Evolutionary conservation across 2,797 vertebrate genomes (phyloP).

Genomic region (Prionace glauca): DNA sequence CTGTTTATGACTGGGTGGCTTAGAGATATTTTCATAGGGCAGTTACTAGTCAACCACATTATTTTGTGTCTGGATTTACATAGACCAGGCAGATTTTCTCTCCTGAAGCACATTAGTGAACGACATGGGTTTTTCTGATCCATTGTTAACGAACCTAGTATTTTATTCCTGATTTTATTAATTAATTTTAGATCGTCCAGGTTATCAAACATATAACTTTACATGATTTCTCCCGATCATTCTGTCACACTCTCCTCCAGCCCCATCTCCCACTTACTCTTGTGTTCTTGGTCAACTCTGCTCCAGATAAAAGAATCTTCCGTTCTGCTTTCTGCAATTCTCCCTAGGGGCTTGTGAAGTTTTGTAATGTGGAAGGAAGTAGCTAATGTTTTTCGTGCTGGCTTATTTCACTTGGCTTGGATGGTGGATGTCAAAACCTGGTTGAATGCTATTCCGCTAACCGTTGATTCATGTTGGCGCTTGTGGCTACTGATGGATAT

Average conservation of each 20-base stretch:
- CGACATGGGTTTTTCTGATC: not conserved
- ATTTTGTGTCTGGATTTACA: not conserved
- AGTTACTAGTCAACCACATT: not conserved
- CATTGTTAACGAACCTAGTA: not conserved
- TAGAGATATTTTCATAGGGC: not conserved
- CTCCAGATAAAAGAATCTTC: not conserved
- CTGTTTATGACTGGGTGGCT: not conserved
- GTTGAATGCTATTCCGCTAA: not conserved
- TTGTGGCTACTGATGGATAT: not conserved
- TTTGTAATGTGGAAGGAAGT: not conserved
- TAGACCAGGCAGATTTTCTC: not conserved
- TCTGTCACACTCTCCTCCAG: not conserved
- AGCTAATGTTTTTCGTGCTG: not conserved
- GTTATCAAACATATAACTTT: not conserved
- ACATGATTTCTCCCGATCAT: not conserved
- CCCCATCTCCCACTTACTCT: not conserved
- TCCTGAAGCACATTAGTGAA: not conserved
- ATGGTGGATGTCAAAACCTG: not conserved
- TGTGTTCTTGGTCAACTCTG: not conserved
- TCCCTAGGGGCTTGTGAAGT: not conserved
- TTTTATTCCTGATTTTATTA: not conserved
- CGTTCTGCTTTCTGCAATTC: not conserved
- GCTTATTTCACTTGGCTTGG: not conserved
- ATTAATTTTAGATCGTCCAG: not conserved
- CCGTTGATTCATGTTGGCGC: not conserved